Base-by-base conservation (phyloP, 2,113 vertebrate species). In the Poeciliopsis retropinna region DNA sequence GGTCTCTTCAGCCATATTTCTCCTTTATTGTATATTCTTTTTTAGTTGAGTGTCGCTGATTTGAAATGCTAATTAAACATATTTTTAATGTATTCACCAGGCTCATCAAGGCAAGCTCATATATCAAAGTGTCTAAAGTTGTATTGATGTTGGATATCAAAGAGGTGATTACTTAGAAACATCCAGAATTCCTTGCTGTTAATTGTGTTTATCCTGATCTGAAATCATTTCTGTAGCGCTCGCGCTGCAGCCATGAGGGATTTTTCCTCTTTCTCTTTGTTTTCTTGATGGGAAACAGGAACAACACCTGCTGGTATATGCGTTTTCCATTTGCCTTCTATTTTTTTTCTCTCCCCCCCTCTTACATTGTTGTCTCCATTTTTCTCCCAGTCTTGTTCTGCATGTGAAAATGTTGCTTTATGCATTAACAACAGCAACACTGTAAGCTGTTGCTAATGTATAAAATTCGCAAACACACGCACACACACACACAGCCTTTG, bases 21-120 rank as follows among this genome's bases (percentile, higher is more conserved):
- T 90, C 81, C 87, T 92, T 92, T 93, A 93, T 95, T 93, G 92
- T 93, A 91, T 90, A 91, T 92, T 93, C 90, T 93, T 93, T 94
- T 92, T 89, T 92, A 88, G 86, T 86, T 77, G 73, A 87, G 87
- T 83, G 86, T 82, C 1, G 72, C 80, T 90, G 89, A 95, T 95
- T 94, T 93, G 93, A 95, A 94, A 94, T 95, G 93, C 92, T 95
- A 95, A 95, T 95, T 94, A 93, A 94, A 93, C 89, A 94, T 92
- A 94, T 95, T 94, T 94, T 92, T 94, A 93, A 95, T 94, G 92
- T 92, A 93, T 94, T 93, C 94, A 81, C 91, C 68, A 75, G 79
- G 84, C 91, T 95, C 92, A 94, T 95, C 91, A 92, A 94, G 92
- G 90, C 92, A 80, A 85, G 76, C 92, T 90, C 87, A 75, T 92